phyloP scores from a whole-genome alignment of 1,140 invertebrate genomes.

The Cyrtorhinus lividipennis region DNA sequence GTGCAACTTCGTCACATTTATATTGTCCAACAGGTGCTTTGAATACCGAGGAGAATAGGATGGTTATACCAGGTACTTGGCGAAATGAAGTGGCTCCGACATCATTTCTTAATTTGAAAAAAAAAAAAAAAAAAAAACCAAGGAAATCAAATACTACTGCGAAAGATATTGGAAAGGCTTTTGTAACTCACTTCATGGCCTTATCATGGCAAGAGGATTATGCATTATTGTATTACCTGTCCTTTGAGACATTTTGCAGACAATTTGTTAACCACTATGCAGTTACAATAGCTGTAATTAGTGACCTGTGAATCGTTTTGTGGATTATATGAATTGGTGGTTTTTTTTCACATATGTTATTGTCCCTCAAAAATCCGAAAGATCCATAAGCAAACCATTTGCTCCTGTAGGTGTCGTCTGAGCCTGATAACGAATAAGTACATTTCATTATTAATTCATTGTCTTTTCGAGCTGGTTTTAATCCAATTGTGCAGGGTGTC shows the following conservation, averaged over 20 bases:
- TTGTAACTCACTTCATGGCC: neutral
- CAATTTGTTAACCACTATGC: neutral
- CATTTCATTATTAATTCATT: slow-evolving; percentile 1
- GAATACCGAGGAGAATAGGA: neutral
- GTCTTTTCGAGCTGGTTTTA: neutral
- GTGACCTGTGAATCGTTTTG: neutral
- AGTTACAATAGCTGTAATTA: neutral
- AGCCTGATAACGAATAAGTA: neutral
- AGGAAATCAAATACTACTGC: neutral
- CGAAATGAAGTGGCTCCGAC: too few species aligned
- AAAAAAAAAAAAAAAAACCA: too few species aligned
- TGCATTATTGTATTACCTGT: too few species aligned
- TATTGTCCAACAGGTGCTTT: too few species aligned
- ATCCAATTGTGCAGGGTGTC: neutral
- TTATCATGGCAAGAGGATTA: neutral
- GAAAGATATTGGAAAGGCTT: slow-evolving; percentile 4
- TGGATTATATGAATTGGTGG: neutral
- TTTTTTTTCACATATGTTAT: neutral
- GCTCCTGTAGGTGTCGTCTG: neutral
- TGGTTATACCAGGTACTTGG: slow-evolving; percentile 2
- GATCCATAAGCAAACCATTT: slow-evolving; percentile 4
- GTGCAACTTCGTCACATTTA: neutral
- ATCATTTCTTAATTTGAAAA: too few species aligned
- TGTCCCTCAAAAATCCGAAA: neutral
- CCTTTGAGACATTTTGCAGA: neutral